Base-by-base conservation (phyloP, 2,113 vertebrate genomes). In the Chaetodon auriga region DNA sequence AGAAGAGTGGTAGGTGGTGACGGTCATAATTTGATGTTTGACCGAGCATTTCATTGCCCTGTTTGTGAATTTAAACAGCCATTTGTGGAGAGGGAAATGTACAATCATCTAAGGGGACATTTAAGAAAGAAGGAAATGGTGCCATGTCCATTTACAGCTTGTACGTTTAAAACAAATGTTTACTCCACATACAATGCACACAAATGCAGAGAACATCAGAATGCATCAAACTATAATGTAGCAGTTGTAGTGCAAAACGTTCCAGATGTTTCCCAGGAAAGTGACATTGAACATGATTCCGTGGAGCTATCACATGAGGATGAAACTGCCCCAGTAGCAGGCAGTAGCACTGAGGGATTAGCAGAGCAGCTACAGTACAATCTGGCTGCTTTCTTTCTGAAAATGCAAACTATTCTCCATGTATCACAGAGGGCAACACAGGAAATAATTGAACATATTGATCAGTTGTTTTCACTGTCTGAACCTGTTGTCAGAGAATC, bases 351-450 rank as follows among this genome's bases (percentile, higher is more conserved):
- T 72, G 21, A 43, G 21, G 69, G 35, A 11, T 78, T 87, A 79
- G 5, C 16, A 25, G 70, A 82, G 38, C 55, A 81, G 38, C 78
- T 89, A 23, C 23, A 84, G 13, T 69, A 84, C 8, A 84, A 79
- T 57, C 46, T 87, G 18, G 75, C 82, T 49, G 75, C 60, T 0
- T 83, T 85, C 25, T 85, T 82, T 14, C 51, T 87, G 46, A 85
- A 85, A 83, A 74, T 88, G 80, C 62, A 78, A 64, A 78, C 63
- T n/a, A 53, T 88, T 68, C 74, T 88, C 7, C 73, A 76, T 84
- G 80, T 86, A 19, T 88, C 81, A 69, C 15, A 85, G 30, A 84
- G 54, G 19, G 74, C 65, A 78, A 82, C 23, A 58, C 81, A 87
- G 41, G 71, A 90, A 54, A 82, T 90, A 10, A 78, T 79, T 84